Percentiles rank a stretch among this genome's conserved stretches.
These are phyloP conservation scores for Drosophila ambigua DNA, from an alignment of 1,140 invertebrate species.

Conservation along the genomic window DNA sequence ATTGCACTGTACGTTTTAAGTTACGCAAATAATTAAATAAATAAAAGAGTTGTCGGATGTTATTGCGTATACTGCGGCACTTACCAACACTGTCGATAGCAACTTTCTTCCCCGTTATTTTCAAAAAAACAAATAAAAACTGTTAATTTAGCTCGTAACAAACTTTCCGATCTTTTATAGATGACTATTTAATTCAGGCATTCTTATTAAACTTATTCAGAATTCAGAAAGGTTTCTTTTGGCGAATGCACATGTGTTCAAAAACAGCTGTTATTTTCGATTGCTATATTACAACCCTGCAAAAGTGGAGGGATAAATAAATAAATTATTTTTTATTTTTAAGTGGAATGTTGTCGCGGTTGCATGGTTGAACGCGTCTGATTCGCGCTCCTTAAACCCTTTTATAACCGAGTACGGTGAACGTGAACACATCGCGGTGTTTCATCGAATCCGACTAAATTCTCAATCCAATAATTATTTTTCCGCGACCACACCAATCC, in stretches of 20 bases:
- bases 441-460: constrained; percentile 1
- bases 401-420: constrained; percentile 3
- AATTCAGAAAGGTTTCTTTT: too few species aligned
- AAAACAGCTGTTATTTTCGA: constrained; percentile 12
- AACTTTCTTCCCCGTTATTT: not conserved
- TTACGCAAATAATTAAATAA: constrained; percentile 26
- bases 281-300: not conserved
- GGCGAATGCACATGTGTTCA: too few species aligned
- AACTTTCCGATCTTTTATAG: too few species aligned
- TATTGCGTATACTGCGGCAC: not conserved
- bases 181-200: too few species aligned
- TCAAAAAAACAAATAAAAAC: too few species aligned
- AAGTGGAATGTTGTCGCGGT: constrained; percentile 5
- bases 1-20: constrained; percentile 40
- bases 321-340: not conserved
- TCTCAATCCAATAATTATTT: constrained; percentile 1
- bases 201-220: too few species aligned
- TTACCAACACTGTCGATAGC: constrained; percentile 16
- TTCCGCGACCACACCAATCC: too few species aligned
- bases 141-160: too few species aligned
- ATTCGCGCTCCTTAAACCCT: constrained; percentile 23
- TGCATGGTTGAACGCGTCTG: constrained; percentile 15
- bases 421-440: constrained; percentile 7
- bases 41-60: constrained; percentile 13
- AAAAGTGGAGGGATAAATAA: not conserved